Conservation (phyloP, 2,113 vertebrate species). For the Probosciger aterrimus region DNA sequence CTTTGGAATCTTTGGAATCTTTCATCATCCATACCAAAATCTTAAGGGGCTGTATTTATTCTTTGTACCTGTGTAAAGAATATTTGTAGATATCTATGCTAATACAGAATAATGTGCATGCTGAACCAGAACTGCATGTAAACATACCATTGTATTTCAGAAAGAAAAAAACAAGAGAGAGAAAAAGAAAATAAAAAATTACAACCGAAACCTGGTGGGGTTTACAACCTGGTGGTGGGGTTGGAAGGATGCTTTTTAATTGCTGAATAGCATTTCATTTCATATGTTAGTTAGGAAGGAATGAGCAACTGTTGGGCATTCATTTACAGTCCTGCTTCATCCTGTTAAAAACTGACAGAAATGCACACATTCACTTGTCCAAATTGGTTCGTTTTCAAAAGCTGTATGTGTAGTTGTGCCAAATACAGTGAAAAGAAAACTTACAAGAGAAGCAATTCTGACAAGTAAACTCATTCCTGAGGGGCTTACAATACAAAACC, state of each 20-base stretch:
- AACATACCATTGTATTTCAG: not conserved
- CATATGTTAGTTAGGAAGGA: not conserved
- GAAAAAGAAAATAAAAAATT: not conserved
- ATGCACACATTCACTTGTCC: not conserved
- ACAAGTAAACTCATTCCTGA: not conserved
- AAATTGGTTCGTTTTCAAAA: not conserved
- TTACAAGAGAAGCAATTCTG: not conserved
- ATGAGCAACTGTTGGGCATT: not conserved
- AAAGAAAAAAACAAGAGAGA: not conserved
- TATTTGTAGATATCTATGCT: not conserved
- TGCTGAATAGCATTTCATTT: not conserved
- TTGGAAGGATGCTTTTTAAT: not conserved
- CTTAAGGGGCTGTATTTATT: not conserved
- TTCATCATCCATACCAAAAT: not conserved
- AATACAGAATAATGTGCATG: not conserved
- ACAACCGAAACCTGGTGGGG: not conserved
- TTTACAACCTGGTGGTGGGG: not conserved
- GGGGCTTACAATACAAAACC: not conserved
- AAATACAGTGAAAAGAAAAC: not conserved
- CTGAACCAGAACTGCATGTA: not conserved
- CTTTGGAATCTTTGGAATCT: not conserved
- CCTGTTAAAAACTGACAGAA: not conserved
- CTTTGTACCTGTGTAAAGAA: not conserved
- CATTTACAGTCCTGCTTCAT: not conserved
- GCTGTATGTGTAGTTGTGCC: not conserved